Evolutionary conservation across 2,888 invertebrate genomes (phyloP), one percentile per base, ranked within the genome.

Genomic region (Dolichopus griseipennis): DNA sequence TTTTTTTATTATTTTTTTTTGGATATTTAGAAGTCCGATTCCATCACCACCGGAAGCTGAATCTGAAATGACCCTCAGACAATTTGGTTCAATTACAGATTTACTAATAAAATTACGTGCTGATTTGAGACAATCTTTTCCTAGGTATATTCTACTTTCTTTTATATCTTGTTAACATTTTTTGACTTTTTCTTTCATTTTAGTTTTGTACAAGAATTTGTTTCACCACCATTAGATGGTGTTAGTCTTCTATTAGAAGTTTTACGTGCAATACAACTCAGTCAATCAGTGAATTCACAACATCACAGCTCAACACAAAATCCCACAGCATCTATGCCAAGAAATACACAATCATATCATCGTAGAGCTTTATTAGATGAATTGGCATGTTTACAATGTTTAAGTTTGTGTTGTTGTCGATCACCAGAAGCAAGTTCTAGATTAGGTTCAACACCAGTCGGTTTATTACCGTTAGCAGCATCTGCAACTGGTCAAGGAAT

Each of bases 141-240:
- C 92, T 71, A 94, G 94, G 95, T 94, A 82, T 1, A 64, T 1
- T 8, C 7, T 62, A 20, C n/a, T 21, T 1, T 65, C 69, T 43
- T 62, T n/a, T 2, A 52, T 27, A 27, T 27, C 27, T 18, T 65
- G 10, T 64, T 64, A 22, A 4, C 64, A 7, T 64, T 34, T n/a
- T n/a, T 43, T 20, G 33, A 34, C 15, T 64, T 8, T 63, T 27
- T 27, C 22, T 9, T 68, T 10, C 37, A 2, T 64, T 43, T 62
- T 84, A 96, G 95, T 81, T 97, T 96, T 79, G 90, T 96, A 10
- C 93, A 94, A 81, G 96, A 96, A 81, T 95, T 96, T 79, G 88
- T 93, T 0, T 88, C 91, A 67, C 90, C 93, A 68, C 93, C 94
- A 21, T 87, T 93, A 76, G 94, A 95, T 82, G 96, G 96, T 10